Conservation (phyloP, 2,888 invertebrate genomes). For the Hesperia comma region DNA sequence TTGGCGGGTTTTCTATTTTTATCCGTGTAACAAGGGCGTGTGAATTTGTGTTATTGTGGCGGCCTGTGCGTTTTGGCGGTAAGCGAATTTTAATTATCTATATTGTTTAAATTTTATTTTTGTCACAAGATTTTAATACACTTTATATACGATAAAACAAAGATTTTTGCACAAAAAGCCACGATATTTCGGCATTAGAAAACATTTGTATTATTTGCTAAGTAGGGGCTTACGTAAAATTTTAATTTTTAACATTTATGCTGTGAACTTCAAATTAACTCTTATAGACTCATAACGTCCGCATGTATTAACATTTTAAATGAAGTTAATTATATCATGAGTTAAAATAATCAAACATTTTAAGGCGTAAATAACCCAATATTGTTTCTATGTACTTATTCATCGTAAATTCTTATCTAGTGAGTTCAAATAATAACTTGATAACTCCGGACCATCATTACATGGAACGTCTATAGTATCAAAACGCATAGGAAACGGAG, state of each 20-base stretch:
- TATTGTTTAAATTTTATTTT: background rate
- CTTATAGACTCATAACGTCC: background rate
- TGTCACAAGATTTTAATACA: too few relatives aligned
- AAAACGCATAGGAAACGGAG: background rate
- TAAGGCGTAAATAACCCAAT: background rate
- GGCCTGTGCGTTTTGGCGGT: conserved; percentile 28
- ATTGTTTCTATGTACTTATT: background rate
- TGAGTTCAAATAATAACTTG: background rate
- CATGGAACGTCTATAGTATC: background rate
- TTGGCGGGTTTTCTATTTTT: conserved; percentile 47
- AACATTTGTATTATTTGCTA: too few relatives aligned
- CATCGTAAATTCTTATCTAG: background rate
- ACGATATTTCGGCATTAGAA: too few relatives aligned
- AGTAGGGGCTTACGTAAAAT: background rate
- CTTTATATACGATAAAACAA: too few relatives aligned
- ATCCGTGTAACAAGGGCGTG: conserved; percentile 44
- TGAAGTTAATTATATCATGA: too few relatives aligned
- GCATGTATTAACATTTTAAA: background rate
- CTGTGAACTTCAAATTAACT: conserved; percentile 2
- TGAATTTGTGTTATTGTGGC: conserved; percentile 36
- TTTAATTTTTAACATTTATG: background rate
- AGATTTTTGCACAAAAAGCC: too few relatives aligned
- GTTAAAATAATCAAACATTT: background rate
- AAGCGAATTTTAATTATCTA: conserved; percentile 8
- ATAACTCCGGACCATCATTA: background rate